Conservation (phyloP, 2,888 invertebrate species). For the Caenorhabditis sulstoni region DNA sequence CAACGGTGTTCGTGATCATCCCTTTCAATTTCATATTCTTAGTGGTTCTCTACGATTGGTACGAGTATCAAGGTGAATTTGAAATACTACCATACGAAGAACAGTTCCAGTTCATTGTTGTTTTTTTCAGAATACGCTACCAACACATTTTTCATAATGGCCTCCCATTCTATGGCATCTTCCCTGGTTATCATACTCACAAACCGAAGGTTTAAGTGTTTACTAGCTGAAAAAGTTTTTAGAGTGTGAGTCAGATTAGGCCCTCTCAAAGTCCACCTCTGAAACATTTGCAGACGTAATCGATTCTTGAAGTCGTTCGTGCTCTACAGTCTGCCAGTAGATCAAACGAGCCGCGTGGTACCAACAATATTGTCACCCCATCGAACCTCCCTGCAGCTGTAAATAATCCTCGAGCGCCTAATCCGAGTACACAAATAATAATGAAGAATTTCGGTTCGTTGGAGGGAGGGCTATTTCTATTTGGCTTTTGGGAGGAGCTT, state of each 20-base stretch:
- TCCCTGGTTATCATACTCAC: constrained; percentile 17
- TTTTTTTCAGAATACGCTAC: constrained; percentile 26
- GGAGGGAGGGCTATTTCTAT: background rate
- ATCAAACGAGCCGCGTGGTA: background rate
- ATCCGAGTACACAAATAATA: background rate
- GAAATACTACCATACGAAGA: background rate
- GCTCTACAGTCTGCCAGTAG: background rate
- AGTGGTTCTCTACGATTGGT: constrained; percentile 21
- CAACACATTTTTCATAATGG: constrained; percentile 29
- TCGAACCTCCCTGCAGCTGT: too few relatives aligned
- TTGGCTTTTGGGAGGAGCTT: background rate
- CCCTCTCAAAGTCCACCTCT: too few relatives aligned
- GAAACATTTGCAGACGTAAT: background rate
- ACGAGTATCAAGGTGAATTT: constrained; percentile 23
- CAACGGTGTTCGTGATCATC: constrained; percentile 11
- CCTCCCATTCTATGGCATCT: constrained; percentile 25
- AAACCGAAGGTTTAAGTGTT: constrained; percentile 18
- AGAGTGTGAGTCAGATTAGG: background rate
- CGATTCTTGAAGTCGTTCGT: background rate
- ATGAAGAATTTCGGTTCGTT: background rate
- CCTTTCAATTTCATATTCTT: constrained; percentile 42
- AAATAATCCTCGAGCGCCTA: background rate
- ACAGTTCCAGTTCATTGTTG: background rate
- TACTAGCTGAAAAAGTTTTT: constrained; percentile 18
- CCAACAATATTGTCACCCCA: background rate